Conservation (phyloP, 2,888 invertebrate genomes). For the Nemoura dubitans region DNA sequence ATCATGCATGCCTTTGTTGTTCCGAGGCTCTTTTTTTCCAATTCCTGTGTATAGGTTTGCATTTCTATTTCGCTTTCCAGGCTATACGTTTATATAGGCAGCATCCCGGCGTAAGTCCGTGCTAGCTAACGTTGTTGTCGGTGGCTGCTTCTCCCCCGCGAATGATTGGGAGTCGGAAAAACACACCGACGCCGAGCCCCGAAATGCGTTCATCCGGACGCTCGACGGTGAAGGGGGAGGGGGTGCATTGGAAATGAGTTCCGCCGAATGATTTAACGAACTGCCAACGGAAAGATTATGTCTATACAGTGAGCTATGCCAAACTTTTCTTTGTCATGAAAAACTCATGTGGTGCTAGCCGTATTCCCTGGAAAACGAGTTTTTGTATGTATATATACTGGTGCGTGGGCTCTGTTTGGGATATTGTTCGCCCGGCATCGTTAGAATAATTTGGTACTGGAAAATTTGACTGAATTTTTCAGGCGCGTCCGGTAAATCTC, state of each 20-base stretch:
- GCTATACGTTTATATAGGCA: too few relatives aligned
- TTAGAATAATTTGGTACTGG: background rate
- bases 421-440: background rate
- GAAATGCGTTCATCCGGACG: background rate
- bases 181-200: background rate
- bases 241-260: background rate
- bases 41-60: too few relatives aligned
- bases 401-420: too few relatives aligned
- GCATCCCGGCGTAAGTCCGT: too few relatives aligned
- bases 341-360: background rate
- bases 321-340: background rate
- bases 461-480: background rate
- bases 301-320: background rate
- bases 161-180: too few relatives aligned
- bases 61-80: too few relatives aligned
- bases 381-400: too few relatives aligned
- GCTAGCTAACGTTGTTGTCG: too few relatives aligned
- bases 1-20: too few relatives aligned
- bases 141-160: too few relatives aligned
- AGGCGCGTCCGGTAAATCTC: background rate
- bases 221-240: background rate
- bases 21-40: too few relatives aligned
- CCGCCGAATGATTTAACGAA: background rate
- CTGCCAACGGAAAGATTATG: background rate
- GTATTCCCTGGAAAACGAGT: background rate